phyloP scores from a whole-genome alignment of 2,888 invertebrate genomes.

The Euzetes globulus region DNA sequence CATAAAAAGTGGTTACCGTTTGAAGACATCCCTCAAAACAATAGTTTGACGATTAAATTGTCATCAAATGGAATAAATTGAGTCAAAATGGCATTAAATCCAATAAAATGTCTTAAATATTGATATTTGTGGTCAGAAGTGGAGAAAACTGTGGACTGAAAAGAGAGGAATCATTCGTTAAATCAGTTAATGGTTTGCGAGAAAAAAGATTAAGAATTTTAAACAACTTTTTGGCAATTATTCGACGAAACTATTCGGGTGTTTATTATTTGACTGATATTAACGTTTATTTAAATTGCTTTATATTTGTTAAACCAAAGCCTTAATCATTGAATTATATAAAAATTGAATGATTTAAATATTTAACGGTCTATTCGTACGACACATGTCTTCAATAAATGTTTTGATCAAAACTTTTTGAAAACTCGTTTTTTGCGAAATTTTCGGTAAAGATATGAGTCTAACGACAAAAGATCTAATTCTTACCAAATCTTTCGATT shows the following conservation, averaged over 20 bases:
- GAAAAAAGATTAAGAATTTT: background rate
- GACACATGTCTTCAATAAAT: slow-evolving; percentile 7
- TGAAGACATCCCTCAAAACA: background rate
- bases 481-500: background rate
- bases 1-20: background rate
- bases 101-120: background rate
- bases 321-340: background rate
- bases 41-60: background rate
- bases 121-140: background rate
- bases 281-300: too few species aligned
- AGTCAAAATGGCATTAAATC: too few species aligned
- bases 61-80: background rate
- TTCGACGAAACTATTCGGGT: background rate
- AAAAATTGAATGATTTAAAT: background rate
- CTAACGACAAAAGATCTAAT: background rate
- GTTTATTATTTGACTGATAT: too few species aligned
- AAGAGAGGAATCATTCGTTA: background rate
- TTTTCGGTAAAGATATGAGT: background rate
- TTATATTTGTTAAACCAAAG: background rate
- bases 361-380: slow-evolving; percentile 10
- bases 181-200: background rate
- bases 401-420: slow-evolving; percentile 1
- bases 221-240: background rate
- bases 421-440: background rate
- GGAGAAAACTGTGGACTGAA: background rate